Percentiles rank a stretch among this genome's conserved stretches.
Conservation (phyloP, 2,888 invertebrate genomes). For the Acholoe squamosa region DNA sequence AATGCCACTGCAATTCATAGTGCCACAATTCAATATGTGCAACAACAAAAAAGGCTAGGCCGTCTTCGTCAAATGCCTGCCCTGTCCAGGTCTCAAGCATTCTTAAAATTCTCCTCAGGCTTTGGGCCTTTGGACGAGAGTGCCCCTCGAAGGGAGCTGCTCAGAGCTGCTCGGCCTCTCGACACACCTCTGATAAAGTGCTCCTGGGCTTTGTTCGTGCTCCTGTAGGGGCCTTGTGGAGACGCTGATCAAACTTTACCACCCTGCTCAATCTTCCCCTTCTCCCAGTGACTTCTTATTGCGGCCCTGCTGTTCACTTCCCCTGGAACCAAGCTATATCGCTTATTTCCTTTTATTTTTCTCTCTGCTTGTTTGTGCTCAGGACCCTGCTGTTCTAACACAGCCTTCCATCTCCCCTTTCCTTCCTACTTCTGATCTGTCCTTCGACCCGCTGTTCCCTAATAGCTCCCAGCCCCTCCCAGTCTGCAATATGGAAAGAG, state of each 20-base stretch:
- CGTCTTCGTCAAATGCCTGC: background rate
- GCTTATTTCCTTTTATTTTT: too few species aligned
- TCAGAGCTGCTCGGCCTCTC: conserved; percentile 23
- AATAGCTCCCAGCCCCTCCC: too few species aligned
- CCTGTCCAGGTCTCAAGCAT: conserved; percentile 37
- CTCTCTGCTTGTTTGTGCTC: too few species aligned
- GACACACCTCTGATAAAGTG: conserved; percentile 31
- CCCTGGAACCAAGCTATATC: too few species aligned
- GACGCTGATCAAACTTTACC: conserved; percentile 17
- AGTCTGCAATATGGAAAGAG: too few species aligned
- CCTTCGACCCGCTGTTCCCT: background rate
- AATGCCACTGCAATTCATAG: background rate
- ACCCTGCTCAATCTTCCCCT: background rate
- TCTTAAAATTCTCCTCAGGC: conserved; percentile 41
- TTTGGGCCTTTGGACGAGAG: background rate
- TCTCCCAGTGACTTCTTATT: background rate
- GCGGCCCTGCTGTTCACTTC: background rate
- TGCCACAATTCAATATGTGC: conserved; percentile 54
- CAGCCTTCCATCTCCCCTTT: background rate
- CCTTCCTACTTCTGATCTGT: background rate
- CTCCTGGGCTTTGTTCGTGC: conserved; percentile 40
- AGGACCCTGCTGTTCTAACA: background rate
- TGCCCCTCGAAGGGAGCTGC: background rate
- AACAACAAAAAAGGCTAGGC: background rate
- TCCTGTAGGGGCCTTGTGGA: background rate